phyloP scores from a whole-genome alignment of 2,888 invertebrate genomes.

The Acronicta leporina region DNA sequence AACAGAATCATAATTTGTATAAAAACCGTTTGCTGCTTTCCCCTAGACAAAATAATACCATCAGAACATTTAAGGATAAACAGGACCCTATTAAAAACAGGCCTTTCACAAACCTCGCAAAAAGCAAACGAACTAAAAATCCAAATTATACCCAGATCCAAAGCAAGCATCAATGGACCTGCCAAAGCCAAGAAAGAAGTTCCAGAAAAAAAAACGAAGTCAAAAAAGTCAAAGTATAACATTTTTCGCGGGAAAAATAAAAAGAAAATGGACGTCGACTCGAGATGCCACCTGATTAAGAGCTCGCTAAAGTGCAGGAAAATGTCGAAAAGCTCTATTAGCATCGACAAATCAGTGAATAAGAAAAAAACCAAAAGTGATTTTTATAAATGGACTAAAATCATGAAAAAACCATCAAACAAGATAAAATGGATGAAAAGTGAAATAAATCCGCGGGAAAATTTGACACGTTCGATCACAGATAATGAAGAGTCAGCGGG shows the following conservation, averaged over 20 bases:
- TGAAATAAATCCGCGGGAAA: conserved; percentile 25
- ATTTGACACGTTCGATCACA: conserved; percentile 13
- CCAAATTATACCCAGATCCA: conserved; percentile 27
- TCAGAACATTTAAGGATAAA: not conserved
- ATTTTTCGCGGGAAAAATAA: conserved; percentile 11
- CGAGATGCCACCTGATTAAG: not conserved
- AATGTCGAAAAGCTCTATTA: not conserved
- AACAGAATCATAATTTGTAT: conserved; percentile 34
- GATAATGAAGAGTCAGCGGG: conserved; percentile 33
- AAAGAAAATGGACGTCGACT: conserved; percentile 4
- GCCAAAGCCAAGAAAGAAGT: not conserved
- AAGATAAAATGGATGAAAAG: conserved; percentile 3
- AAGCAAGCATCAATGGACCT: conserved; percentile 1
- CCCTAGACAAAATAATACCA: conserved; percentile 43
- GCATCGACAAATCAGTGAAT: not conserved
- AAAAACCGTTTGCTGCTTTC: conserved; percentile 40
- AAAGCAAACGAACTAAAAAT: conserved; percentile 10
- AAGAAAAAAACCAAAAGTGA: not conserved
- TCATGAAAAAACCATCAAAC: conserved; percentile 3
- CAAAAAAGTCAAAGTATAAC: conserved; percentile 2
- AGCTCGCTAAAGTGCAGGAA: conserved; percentile 1
- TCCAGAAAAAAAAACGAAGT: not conserved
- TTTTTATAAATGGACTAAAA: conserved; percentile 20
- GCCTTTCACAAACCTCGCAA: conserved; percentile 4
- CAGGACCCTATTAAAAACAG: not conserved